phyloP scores from a whole-genome alignment of 2,113 vertebrate genomes.

The Eulacestoma nigropectus region DNA sequence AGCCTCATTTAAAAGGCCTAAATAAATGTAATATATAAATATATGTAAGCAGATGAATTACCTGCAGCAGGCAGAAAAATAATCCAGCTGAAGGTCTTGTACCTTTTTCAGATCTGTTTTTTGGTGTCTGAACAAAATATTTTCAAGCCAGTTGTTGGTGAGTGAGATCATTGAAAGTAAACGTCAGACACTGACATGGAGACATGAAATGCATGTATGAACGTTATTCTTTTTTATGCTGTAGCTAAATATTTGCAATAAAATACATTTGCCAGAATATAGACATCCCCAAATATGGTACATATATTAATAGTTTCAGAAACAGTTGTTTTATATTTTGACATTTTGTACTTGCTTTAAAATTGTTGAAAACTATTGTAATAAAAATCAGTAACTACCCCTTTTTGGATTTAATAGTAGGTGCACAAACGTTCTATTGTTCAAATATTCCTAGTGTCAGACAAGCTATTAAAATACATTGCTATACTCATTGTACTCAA shows the following conservation, averaged over 20 bases:
- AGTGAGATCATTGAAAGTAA: neutral
- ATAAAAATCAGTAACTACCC: neutral
- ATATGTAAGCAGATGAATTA: neutral
- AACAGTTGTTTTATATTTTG: neutral
- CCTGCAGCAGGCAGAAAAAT: neutral
- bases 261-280: neutral
- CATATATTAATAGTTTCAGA: neutral
- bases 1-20: neutral
- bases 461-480: neutral
- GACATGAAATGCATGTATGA: neutral
- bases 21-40: neutral
- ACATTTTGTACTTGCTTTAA: neutral
- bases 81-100: neutral
- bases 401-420: neutral
- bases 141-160: conserved; percentile 11
- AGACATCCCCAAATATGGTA: neutral
- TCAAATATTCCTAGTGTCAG: neutral
- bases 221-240: neutral
- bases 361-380: neutral
- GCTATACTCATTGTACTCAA: neutral
- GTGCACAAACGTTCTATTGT: neutral
- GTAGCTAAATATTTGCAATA: neutral
- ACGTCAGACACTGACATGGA: neutral
- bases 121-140: neutral
- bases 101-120: neutral